Conservation (phyloP, 1,140 invertebrate genomes). For the Bombyx mandarina region DNA sequence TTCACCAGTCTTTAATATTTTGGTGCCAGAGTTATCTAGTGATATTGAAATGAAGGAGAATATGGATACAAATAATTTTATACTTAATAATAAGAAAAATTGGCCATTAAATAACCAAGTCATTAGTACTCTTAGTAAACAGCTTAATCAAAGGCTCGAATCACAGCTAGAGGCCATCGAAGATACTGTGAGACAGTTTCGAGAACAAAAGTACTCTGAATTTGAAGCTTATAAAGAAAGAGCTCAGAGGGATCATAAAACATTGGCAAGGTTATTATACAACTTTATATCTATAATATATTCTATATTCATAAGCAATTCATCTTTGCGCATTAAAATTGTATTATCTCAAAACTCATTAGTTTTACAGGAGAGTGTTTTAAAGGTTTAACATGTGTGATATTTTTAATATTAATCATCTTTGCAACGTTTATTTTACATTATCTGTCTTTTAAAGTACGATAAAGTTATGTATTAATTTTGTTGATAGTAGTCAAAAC, state of each 20-base stretch:
- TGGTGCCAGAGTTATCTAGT: conserved; percentile 53
- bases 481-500: too few relatives aligned
- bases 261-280: conserved; percentile 53
- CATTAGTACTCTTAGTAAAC: conserved; percentile 51
- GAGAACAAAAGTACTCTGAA: conserved; percentile 65
- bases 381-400: too few relatives aligned
- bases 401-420: too few relatives aligned
- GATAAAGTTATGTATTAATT: too few relatives aligned
- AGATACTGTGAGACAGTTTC: conserved; percentile 61
- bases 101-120: conserved; percentile 36
- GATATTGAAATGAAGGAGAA: conserved; percentile 63
- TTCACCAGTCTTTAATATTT: conserved; percentile 60
- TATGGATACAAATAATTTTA: conserved; percentile 53
- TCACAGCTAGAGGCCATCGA: conserved; percentile 56
- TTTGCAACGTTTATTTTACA: too few relatives aligned
- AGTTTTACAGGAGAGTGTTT: too few relatives aligned
- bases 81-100: conserved; percentile 33
- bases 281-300: conserved; percentile 1
- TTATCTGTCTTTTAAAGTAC: too few relatives aligned
- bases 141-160: conserved; percentile 52
- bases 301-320: too few relatives aligned
- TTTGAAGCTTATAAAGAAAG: conserved; percentile 63
- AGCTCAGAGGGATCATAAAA: conserved; percentile 66
- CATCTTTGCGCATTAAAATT: too few relatives aligned
- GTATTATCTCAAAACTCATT: too few relatives aligned